Percentiles rank a stretch among this genome's conserved stretches.
Conservation (phyloP, 2,113 vertebrate species). For the Benitochromis conjunctus region DNA sequence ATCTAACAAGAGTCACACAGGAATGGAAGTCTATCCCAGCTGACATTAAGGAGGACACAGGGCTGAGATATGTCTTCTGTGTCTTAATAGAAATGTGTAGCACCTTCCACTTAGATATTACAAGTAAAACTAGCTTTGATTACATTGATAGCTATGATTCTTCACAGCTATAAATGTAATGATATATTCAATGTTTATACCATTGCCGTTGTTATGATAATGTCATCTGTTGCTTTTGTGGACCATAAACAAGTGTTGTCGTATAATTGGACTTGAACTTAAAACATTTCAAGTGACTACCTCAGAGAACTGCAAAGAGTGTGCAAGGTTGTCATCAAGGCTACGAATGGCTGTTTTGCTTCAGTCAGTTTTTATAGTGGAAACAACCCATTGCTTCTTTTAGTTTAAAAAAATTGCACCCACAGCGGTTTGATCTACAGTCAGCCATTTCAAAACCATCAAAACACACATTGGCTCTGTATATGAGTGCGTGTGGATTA, state of each 20-base stretch:
- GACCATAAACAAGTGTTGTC: rapidly evolving
- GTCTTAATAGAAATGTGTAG: background rate
- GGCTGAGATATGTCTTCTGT: background rate
- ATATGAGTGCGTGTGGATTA: background rate
- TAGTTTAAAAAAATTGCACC: background rate
- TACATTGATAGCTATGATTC: background rate
- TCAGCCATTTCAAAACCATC: background rate
- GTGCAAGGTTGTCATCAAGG: background rate
- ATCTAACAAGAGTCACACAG: background rate
- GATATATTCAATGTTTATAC: background rate
- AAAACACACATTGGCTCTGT: background rate
- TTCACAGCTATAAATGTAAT: background rate
- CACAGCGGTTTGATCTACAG: background rate
- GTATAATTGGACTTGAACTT: background rate
- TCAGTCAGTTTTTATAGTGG: background rate
- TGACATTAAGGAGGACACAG: background rate
- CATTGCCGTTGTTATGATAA: background rate
- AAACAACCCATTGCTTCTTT: background rate
- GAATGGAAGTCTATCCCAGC: background rate
- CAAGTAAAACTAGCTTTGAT: background rate
- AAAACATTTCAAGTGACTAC: background rate
- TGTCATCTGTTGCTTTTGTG: background rate
- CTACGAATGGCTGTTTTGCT: background rate
- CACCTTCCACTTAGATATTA: background rate
- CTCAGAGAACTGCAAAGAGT: background rate